Conservation (phyloP, 2,113 vertebrate genomes). For the Phylloscopus whistleri region DNA sequence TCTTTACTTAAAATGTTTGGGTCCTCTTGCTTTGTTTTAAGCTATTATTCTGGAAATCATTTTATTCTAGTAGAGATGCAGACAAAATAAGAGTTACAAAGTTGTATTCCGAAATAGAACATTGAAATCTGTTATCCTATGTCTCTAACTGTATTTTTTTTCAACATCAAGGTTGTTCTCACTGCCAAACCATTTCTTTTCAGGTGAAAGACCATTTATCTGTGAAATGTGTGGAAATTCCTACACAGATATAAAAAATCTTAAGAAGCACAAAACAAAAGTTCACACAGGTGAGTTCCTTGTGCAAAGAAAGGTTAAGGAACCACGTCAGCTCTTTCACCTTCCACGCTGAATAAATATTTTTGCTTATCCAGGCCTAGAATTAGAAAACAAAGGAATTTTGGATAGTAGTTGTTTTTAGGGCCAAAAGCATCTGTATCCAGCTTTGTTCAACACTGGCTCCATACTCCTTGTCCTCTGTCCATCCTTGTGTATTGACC, state of each 20-base stretch:
- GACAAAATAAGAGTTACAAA: background rate
- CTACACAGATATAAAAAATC: conserved; percentile 93
- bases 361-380: background rate
- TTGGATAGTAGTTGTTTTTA: background rate
- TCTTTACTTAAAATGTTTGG: background rate
- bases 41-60: background rate
- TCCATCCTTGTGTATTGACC: background rate
- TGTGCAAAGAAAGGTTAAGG: background rate
- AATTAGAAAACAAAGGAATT: background rate
- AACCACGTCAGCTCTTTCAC: background rate
- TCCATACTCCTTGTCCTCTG: background rate
- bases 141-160: background rate
- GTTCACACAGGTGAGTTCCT: conserved; percentile 83
- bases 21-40: background rate
- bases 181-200: conserved; percentile 37
- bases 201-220: conserved; percentile 92
- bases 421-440: background rate
- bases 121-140: background rate
- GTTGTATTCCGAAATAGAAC: background rate
- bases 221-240: conserved; percentile 95
- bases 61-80: background rate
- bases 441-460: background rate
- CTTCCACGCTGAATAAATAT: background rate
- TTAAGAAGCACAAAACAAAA: conserved; percentile 95
- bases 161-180: background rate